Evolutionary conservation across 2,113 vertebrate genomes (phyloP).

Genomic region (Pelecanus crispus): DNA sequence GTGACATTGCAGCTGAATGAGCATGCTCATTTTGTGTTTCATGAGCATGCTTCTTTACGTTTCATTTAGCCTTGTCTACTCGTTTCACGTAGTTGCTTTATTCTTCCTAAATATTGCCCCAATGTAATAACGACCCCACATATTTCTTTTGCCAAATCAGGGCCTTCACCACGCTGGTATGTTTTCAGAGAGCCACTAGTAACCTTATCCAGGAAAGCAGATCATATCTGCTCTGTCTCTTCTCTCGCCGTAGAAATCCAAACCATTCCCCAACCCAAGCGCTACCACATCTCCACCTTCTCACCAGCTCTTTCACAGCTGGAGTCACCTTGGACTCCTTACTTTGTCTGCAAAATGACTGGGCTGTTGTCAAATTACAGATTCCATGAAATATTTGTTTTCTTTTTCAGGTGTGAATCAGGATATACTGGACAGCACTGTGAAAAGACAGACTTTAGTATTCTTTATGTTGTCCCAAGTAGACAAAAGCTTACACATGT

Average conservation of each 20-base stretch:
- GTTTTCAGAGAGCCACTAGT: not conserved
- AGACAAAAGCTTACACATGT: conserved; percentile 96
- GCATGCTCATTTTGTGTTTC: not conserved
- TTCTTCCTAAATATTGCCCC: not conserved
- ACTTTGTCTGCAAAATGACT: not conserved
- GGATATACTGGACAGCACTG: conserved; percentile 92
- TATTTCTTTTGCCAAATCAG: not conserved
- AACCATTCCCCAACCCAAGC: not conserved
- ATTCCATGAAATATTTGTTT: not conserved
- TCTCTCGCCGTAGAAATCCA: not conserved
- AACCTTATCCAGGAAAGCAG: not conserved
- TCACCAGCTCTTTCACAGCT: not conserved
- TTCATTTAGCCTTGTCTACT: not conserved
- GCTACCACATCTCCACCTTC: not conserved
- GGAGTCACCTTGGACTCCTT: not conserved
- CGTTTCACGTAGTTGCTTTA: not conserved
- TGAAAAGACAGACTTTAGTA: conserved; percentile 94
- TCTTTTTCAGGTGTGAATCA: conserved; percentile 84
- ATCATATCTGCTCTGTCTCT: not conserved
- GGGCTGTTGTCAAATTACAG: not conserved
- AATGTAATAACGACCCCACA: not conserved
- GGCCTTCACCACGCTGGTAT: rapidly evolving
- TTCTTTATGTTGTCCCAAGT: conserved; percentile 95
- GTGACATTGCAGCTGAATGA: not conserved
- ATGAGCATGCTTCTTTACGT: not conserved